Evolutionary conservation across 2,888 invertebrate genomes (phyloP).

Genomic region (Diaperis boleti): DNA sequence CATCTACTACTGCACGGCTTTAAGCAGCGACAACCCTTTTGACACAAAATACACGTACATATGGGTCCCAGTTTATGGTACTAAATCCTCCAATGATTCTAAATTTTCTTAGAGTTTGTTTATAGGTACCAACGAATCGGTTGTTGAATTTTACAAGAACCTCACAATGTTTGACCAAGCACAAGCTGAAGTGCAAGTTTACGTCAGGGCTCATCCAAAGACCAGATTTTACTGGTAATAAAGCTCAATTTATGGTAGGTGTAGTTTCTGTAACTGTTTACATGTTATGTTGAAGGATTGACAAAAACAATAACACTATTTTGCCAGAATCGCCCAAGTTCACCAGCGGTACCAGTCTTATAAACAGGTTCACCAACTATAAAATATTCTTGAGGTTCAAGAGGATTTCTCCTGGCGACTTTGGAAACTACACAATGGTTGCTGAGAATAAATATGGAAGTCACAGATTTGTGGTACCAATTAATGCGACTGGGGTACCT

Average conservation of each 20-base stretch:
- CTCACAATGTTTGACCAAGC: background rate
- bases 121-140: background rate
- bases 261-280: too few species aligned
- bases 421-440: constrained; percentile 2
- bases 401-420: background rate
- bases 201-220: background rate
- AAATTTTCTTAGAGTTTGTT: background rate
- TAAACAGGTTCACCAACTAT: background rate
- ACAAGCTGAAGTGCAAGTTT: background rate
- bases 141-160: background rate
- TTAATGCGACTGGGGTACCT: constrained; percentile 1
- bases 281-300: too few species aligned
- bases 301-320: constrained; percentile 3
- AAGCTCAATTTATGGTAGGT: background rate
- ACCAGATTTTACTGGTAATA: background rate
- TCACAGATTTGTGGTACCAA: background rate
- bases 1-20: background rate
- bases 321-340: background rate
- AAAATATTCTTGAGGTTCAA: background rate
- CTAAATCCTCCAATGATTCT: background rate
- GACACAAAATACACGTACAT: background rate
- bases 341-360: background rate
- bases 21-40: background rate
- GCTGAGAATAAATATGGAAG: background rate
- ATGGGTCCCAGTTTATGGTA: constrained; percentile 12